Conservation (phyloP, 2,888 invertebrate genomes). For the Dolichomitus sp. region DNA sequence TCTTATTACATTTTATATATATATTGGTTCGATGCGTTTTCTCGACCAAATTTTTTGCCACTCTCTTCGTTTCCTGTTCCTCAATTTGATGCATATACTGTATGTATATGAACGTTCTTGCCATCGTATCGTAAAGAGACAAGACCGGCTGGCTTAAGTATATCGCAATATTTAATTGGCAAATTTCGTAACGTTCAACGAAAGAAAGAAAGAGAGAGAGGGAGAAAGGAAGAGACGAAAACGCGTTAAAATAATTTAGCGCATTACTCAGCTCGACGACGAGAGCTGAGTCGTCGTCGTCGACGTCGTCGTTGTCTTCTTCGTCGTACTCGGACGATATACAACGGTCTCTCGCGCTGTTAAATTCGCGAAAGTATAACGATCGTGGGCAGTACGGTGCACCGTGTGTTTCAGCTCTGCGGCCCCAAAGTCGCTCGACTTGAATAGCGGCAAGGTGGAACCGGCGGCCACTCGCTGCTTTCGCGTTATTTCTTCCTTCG, state of each 20-base stretch:
- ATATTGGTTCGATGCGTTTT: neutral
- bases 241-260: conserved; percentile 49
- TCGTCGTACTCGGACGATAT: neutral
- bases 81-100: neutral
- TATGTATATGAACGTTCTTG: neutral
- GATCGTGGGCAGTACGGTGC: conserved; percentile 26
- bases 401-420: conserved; percentile 25
- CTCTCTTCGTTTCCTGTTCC: conserved; percentile 21
- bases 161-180: conserved; percentile 59
- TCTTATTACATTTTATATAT: conserved; percentile 9
- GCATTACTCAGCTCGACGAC: conserved; percentile 19
- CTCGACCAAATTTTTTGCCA: conserved; percentile 23
- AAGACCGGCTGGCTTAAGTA: conserved; percentile 3
- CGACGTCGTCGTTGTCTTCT: conserved; percentile 6
- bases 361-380: conserved; percentile 66
- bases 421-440: conserved; percentile 17
- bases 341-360: conserved; percentile 42
- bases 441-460: conserved; percentile 50
- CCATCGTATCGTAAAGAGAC: neutral
- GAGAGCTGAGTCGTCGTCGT: neutral
- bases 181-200: conserved; percentile 46
- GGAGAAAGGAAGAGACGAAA: neutral
- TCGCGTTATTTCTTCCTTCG: conserved; percentile 65
- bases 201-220: conserved; percentile 15
- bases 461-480: conserved; percentile 48